phyloP scores from a whole-genome alignment of 2,113 vertebrate genomes.

The Crypturellus undulatus region DNA sequence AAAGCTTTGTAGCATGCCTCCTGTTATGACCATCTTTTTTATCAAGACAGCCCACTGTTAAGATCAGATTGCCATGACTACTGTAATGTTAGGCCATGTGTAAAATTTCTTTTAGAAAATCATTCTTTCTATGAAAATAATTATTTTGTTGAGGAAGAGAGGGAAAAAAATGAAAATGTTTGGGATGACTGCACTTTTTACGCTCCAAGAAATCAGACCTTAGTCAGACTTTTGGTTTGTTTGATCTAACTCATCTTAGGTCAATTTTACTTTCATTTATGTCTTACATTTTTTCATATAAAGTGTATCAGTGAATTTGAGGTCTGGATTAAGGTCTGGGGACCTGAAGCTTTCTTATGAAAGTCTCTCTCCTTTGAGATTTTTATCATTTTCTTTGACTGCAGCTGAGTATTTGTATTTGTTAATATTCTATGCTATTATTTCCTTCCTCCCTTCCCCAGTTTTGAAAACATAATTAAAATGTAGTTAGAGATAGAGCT shows the following conservation, averaged over 20 bases:
- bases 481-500: neutral
- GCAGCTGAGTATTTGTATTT: neutral
- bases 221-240: neutral
- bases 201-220: neutral
- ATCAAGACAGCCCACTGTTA: conserved; percentile 3
- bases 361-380: neutral
- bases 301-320: neutral
- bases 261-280: neutral
- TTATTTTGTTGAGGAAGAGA: neutral
- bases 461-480: neutral
- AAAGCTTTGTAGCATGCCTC: neutral
- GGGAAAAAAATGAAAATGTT: neutral
- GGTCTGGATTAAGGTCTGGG: neutral
- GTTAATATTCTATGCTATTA: neutral
- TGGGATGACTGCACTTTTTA: neutral
- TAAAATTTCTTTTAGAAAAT: neutral
- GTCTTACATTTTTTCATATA: neutral
- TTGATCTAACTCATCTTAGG: neutral
- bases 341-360: neutral
- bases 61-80: conserved; percentile 53
- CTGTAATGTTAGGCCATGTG: neutral
- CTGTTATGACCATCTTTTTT: neutral
- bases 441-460: neutral
- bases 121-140: conserved; percentile 38
- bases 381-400: neutral